phyloP scores from a whole-genome alignment of 2,113 vertebrate species.

The Nesoenas mayeri region DNA sequence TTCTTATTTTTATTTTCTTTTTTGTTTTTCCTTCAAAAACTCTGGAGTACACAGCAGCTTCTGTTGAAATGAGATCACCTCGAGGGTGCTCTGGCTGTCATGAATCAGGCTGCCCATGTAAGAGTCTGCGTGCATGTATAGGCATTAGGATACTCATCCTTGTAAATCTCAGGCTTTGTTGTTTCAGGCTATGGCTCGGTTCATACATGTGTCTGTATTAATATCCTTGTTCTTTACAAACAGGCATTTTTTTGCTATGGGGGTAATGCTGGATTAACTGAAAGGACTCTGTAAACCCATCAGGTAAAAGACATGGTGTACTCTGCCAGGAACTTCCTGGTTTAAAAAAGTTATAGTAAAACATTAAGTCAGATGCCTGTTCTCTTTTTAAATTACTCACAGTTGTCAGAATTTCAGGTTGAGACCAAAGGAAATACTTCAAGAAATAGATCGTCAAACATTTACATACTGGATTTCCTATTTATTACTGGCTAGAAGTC shows the following conservation, averaged over 20 bases:
- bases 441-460: not conserved
- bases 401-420: not conserved
- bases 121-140: not conserved
- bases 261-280: not conserved
- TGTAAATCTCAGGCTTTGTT: not conserved
- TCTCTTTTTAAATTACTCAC: not conserved
- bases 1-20: not conserved
- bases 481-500: not conserved
- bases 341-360: not conserved
- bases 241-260: not conserved
- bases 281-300: not conserved
- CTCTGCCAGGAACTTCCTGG: not conserved
- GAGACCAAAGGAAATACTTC: not conserved
- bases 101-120: not conserved
- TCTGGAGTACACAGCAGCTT: not conserved
- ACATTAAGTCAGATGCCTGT: not conserved
- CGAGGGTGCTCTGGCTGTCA: not conserved
- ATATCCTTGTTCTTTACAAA: not conserved
- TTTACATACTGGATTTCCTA: not conserved
- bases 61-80: not conserved
- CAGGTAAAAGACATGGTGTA: accelerated
- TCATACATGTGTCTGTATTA: not conserved
- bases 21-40: not conserved
- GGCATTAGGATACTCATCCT: not conserved
- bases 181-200: not conserved